phyloP scores from a whole-genome alignment of 1,140 invertebrate genomes.

The Caenorhabditis inopinata region DNA sequence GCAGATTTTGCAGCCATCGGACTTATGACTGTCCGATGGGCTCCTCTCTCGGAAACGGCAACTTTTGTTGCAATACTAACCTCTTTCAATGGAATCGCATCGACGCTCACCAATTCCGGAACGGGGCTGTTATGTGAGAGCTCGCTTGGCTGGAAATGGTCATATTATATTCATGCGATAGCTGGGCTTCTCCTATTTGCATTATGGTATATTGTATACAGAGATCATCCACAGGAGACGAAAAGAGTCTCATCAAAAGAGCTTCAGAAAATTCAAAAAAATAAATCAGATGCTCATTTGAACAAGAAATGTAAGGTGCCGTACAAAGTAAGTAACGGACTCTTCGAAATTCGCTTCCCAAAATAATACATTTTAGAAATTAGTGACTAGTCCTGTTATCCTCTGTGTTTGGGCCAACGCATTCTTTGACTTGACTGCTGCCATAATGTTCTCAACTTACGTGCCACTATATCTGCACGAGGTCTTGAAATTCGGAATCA shows the following conservation, averaged over 20 bases:
- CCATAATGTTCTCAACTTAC: constrained; percentile 23
- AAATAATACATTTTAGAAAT: not conserved
- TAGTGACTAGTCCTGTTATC: not conserved
- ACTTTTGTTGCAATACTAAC: not conserved
- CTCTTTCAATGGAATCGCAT: constrained; percentile 28
- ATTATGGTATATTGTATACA: constrained; percentile 26
- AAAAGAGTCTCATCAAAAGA: not conserved
- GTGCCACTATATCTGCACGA: constrained; percentile 13
- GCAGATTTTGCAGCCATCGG: constrained; percentile 40
- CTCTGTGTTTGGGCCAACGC: constrained; percentile 34
- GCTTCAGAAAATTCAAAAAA: constrained; percentile 22
- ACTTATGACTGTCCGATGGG: constrained; percentile 26
- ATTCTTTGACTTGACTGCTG: constrained; percentile 28
- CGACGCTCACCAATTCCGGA: not conserved
- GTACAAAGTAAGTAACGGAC: not conserved
- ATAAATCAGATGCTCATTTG: constrained; percentile 19
- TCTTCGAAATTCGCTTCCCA: too few species aligned
- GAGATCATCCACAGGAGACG: constrained; percentile 6
- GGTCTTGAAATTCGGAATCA: constrained; percentile 7
- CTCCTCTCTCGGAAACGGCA: constrained; percentile 18
- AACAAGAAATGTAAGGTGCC: not conserved
- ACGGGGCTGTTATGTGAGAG: not conserved
- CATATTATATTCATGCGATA: constrained; percentile 23
- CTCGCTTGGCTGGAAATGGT: constrained; percentile 18
- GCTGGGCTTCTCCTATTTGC: constrained; percentile 6